phyloP scores from a whole-genome alignment of 2,113 vertebrate genomes.

The Bubo bubo region DNA sequence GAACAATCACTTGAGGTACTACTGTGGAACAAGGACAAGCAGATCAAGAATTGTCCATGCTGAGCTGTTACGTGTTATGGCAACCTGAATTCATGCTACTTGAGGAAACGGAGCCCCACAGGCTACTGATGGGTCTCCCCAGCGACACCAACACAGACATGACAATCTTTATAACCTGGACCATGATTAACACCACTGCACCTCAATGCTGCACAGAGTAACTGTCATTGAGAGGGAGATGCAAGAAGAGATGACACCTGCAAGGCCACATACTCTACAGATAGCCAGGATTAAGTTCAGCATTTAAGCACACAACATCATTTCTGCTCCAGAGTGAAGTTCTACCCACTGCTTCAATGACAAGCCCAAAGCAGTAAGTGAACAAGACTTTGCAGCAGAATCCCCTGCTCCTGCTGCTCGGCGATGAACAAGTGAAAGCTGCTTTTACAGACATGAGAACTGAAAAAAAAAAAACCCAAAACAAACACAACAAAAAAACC shows the following conservation, averaged over 20 bases:
- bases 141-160: background rate
- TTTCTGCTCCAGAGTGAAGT: background rate
- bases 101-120: background rate
- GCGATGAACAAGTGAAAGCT: background rate
- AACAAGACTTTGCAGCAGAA: background rate
- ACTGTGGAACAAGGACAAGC: background rate
- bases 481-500: background rate
- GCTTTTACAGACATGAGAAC: background rate
- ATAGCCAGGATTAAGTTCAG: background rate
- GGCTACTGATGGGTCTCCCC: background rate
- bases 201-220: background rate
- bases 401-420: background rate
- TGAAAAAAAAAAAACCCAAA: background rate
- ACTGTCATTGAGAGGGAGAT: background rate
- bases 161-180: fast-evolving
- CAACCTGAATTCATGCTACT: fast-evolving
- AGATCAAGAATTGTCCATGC: background rate
- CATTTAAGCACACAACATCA: background rate
- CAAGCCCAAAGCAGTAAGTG: background rate
- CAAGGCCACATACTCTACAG: background rate
- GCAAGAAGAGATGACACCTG: fast-evolving
- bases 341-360: background rate
- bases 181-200: fast-evolving
- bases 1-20: background rate
- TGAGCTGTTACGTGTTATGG: fast-evolving